These are phyloP conservation scores for Drosophila falleni DNA, from an alignment of 2,888 invertebrate species.

Conservation along the genomic window DNA sequence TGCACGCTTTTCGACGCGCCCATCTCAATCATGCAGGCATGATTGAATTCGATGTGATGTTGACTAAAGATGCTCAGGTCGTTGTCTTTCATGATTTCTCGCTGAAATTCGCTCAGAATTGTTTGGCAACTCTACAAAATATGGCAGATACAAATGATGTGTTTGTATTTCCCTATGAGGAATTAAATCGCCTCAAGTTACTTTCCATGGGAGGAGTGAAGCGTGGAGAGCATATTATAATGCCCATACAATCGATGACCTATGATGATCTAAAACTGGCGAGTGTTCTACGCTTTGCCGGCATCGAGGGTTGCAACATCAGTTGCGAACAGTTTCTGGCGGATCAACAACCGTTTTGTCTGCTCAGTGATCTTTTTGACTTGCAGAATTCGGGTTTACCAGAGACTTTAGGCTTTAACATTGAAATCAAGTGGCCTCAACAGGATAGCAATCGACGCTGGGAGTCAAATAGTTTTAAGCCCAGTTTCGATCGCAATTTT, in stretches of 20 bases:
- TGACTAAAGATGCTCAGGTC: constrained; percentile 96
- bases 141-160: constrained; percentile 90
- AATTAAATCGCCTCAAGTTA: constrained; percentile 94
- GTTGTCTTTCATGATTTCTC: constrained; percentile 98
- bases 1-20: constrained; percentile 95
- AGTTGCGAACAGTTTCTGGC: constrained; percentile 86
- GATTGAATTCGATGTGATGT: constrained; percentile 98
- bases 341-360: constrained; percentile 97
- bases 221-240: constrained; percentile 20
- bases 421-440: constrained; percentile 98
- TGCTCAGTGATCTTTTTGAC: constrained; percentile 91
- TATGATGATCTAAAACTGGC: constrained; percentile 90
- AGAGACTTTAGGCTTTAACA: constrained; percentile 93
- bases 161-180: constrained; percentile 95
- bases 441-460: constrained; percentile 92
- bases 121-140: constrained; percentile 87
- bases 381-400: constrained; percentile 88
- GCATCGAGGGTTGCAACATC: constrained; percentile 86
- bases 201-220: constrained; percentile 88
- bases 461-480: constrained; percentile 90
- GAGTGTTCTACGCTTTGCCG: constrained; percentile 90
- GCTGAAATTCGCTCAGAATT: constrained; percentile 94
- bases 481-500: constrained; percentile 93
- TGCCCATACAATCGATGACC: constrained; percentile 89
- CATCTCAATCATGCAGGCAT: constrained; percentile 96